Base-by-base conservation (phyloP, 2,888 invertebrate species). In the Pristionchus arcanus region DNA sequence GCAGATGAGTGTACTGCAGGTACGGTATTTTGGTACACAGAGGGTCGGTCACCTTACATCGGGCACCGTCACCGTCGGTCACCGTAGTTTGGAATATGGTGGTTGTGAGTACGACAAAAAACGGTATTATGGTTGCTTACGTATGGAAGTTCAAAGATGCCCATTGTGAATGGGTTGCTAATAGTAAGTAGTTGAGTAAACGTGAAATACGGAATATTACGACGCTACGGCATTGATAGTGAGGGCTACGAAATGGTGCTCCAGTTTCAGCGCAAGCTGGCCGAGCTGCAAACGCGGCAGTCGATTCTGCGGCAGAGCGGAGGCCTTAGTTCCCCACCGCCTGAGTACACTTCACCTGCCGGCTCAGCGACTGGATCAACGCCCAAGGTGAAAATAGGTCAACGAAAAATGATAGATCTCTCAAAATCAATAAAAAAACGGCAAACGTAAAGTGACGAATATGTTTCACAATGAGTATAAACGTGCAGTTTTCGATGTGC, bases 1-100 rank as follows among this genome's bases (percentile, higher is more conserved):
- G 16, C 94, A 94, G 89, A 94, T 94, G 94, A 90, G 90, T 25
- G 90, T 91, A 49, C 90, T 93, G 28, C 93, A 94, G 90, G 93
- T 93, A 89, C 34, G 34, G 42, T 28, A 49, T 11, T 37, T n/a
- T n/a, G n/a, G n/a, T n/a, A n/a, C n/a, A n/a, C n/a, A n/a, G n/a
- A n/a, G 87, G 13, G 25, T 31, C 15, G 16, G 28, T 19, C 11
- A 31, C 71, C 4, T 7, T 42, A 42, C 5, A 42, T 42, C 42
- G n/a, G n/a, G n/a, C n/a, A n/a, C n/a, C n/a, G n/a, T n/a, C n/a
- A n/a, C n/a, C n/a, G n/a, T n/a, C n/a, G n/a, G n/a, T n/a, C n/a
- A n/a, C n/a, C n/a, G n/a, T n/a, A n/a, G n/a, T n/a, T n/a, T n/a
- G n/a, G n/a, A n/a, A n/a, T n/a, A n/a, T n/a, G n/a, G n/a, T n/a